A percentile compares a stretch with the other conserved stretches of the same genome.
Evolutionary conservation across 2,888 invertebrate species (phyloP).

Genomic region (Epicampocera succincta): DNA sequence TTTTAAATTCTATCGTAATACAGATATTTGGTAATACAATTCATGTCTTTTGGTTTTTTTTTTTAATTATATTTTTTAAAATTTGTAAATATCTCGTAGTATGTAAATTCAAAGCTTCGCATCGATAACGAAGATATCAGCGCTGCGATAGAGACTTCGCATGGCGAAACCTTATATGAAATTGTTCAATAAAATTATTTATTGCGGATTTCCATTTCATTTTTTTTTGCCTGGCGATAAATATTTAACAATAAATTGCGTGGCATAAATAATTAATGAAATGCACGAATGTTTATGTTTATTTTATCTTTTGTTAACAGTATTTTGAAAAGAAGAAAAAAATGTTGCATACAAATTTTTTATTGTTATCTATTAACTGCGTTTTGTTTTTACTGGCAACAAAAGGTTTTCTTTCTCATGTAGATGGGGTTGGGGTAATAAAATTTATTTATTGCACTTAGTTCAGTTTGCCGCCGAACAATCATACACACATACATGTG

Average conservation of each 20-base stretch:
- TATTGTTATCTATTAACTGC: constrained; percentile 39
- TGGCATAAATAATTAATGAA: constrained; percentile 39
- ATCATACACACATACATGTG: too few relatives aligned
- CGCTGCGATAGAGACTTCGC: neutral
- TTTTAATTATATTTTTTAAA: constrained; percentile 7
- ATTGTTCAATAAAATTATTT: constrained; percentile 5
- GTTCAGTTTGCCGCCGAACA: too few relatives aligned
- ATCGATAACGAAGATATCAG: neutral
- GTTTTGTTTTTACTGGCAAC: constrained; percentile 12
- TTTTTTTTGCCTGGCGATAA: constrained; percentile 14
- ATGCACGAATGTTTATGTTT: constrained; percentile 25
- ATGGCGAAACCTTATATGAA: constrained; percentile 5
- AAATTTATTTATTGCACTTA: neutral
- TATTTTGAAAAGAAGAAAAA: neutral
- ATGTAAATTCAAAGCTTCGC: constrained; percentile 21
- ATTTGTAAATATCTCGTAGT: constrained; percentile 37
- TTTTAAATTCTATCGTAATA: constrained; percentile 1
- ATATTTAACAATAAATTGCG: constrained; percentile 38
- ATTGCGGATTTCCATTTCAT: neutral
- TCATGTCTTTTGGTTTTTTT: neutral
- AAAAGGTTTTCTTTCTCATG: neutral
- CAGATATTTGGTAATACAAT: neutral
- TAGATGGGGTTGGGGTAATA: constrained; percentile 17
- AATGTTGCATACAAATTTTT: constrained; percentile 31
- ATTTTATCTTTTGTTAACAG: constrained; percentile 17